Base-by-base conservation (phyloP, 2,888 invertebrate species). In the Callimorpha dominula region DNA sequence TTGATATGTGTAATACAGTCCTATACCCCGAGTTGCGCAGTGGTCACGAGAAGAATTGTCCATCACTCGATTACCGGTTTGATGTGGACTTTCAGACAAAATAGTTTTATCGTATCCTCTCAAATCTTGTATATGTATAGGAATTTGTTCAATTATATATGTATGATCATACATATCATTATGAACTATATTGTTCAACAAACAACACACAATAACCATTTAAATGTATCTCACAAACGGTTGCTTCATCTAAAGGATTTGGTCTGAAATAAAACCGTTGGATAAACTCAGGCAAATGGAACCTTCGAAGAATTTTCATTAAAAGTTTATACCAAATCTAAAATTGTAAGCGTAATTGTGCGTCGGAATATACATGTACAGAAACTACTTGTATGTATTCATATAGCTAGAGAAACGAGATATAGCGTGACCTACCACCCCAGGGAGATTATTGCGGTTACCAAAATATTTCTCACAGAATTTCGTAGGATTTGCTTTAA, bases 381-480 rank as follows among this genome's bases (percentile, higher is more conserved):
- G 17, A 20, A 62, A 31, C 11, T 66, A 62, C n/a, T 57, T 46
- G 9, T 60, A 17, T 71, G 14, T 12, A 6, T 60, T 42, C 9
- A 54, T 57, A 74, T 74, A 65, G 70, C 43, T 14, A 78, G 66
- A 74, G 67, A 82, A 74, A 71, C 72, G 70, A 50, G 73, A 57
- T 40, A 80, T 73, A 71, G 57, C 64, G 42, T 42, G 52, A 65
- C 69, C 70, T 70, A 68, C 63, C 66, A 64, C 66, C 62, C 42
- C 40, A 49, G 15, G n/a, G 64, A 70, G 76, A 76, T 81, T 78
- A 78, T 63, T 66, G 70, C 65, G 69, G 73, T 68, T 67, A 72
- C 70, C 31, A 60, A 78, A 75, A 81, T 81, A 77, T 81, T 72
- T 52, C 80, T 75, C 62, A 31, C 68, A 64, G 74, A 84, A 81